Conservation (phyloP, 2,888 invertebrate genomes). For the Eilema griseolum region DNA sequence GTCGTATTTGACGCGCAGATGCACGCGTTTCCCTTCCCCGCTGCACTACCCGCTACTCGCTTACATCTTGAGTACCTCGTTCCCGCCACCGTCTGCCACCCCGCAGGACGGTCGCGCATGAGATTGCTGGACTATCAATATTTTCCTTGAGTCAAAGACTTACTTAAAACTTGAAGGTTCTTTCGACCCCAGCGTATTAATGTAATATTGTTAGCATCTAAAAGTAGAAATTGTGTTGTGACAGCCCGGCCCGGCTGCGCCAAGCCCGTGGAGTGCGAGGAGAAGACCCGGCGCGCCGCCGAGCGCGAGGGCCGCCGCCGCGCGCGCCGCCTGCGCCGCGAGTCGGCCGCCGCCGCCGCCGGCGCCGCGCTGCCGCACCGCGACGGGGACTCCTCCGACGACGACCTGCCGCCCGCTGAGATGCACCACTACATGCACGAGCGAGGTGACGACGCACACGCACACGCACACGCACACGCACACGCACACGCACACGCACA, state of each 20-base stretch:
- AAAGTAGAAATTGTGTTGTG: neutral
- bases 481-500: neutral
- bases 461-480: neutral
- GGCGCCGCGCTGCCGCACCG: conserved; percentile 87
- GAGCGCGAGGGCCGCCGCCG: conserved; percentile 97
- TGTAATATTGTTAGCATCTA: no score
- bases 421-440: conserved; percentile 85
- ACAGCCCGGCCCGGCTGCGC: conserved; percentile 66
- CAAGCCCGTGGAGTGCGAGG: conserved; percentile 81
- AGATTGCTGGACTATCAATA: no score
- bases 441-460: conserved; percentile 55
- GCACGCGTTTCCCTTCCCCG: no score
- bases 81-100: no score
- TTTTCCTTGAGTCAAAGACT: no score
- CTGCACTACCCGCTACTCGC: no score
- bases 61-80: no score
- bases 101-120: no score
- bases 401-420: conserved; percentile 95
- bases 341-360: conserved; percentile 85
- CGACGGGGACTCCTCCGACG: conserved; percentile 98
- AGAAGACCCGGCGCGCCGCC: conserved; percentile 93
- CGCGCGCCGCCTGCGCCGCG: conserved; percentile 93
- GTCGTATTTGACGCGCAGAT: no score
- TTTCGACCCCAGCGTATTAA: no score
- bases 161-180: no score